Base-by-base conservation (phyloP, 2,113 vertebrate species). In the Todiramphus saurophagus region DNA sequence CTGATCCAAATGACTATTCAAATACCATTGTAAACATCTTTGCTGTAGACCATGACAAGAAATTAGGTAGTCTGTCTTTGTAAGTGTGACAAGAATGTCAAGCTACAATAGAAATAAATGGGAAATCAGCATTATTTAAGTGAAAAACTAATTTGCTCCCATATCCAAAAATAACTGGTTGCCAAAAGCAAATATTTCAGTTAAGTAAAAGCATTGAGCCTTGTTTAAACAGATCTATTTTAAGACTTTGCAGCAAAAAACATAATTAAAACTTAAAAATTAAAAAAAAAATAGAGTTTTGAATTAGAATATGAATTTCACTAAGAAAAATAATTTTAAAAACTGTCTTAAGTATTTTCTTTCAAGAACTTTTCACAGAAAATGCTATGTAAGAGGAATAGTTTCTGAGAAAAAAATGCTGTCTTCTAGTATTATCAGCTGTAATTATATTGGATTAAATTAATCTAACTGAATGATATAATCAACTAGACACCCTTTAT, bases 121-220 rank as follows among this genome's bases (percentile, higher is more conserved):
- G 33, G 41, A 94, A 96, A 89, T 53, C 51, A 90, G 16, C 35
- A 81, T 78, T 77, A 92, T 89, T 96, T 92, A 90, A 77, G 43
- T 35, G 17, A 51, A 96, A 96, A 92, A 84, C 24, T 35, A 69
- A 86, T n/a, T 75, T 60, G 48, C 13, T 85, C 18, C 70, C 23
- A 59, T 85, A 77, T 90, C 46, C 28, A 63, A 92, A 93, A 93
- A 75, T 16, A 93, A 4, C 5, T 90, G 37, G 6, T 68, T 80
- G 31, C 30, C 50, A 80, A 83, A 94, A 83, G 19, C 19, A 90
- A 85, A 16, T 84, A 87, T 64, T 86, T 92, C 76, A 75, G 48
- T 90, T 56, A 37, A 68, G 31, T 83, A 76, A 90, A 77, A 39
- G 11, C 10, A 76, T 74, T 10, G 5, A 69, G 6, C 12, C 7